Evolutionary conservation across 2,888 invertebrate genomes (phyloP), one percentile per base, ranked within the genome.

Genomic region (Quadroppia sp.): DNA sequence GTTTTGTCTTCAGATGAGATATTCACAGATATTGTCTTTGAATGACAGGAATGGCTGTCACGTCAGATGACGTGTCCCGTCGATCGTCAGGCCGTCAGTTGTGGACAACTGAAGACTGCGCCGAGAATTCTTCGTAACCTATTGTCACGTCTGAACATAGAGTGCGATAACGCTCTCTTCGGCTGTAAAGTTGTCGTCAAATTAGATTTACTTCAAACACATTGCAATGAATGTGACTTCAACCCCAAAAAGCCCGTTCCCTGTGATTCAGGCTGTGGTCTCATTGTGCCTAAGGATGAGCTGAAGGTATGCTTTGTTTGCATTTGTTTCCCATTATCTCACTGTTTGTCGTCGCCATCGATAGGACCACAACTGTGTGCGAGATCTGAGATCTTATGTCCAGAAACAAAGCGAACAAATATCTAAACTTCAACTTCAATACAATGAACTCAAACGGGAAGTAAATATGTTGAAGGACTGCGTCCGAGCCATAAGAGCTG

Each of bases 221-320:
- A 97, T 84, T 84, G 94, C 79, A 89, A 89, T 81, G 95, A 95
- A 83, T 97, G 97, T 85, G 90, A 90, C 83, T 90, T 88, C 82
- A 97, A 97, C 84, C 96, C 96, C 0, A 95, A 95, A 83, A 87
- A 94, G 80, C 94, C 94, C 20, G 88, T 94, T 80, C 90, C 91
- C 50, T 97, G 96, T 83, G 94, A 94, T 80, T 89, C 90, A 78
- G 96, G 96, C 25, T 97, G 96, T 81, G 95, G 94, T 28, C 87
- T 95, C 69, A 89, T 94, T 73, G 91, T 96, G 80, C 95, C 96
- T 13, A 96, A 95, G 84, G 95, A 96, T 84, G 94, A 95, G 83
- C 83, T 95, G 0, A 90, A 91, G 82, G 86, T 85, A 76, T 77
- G 77, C n/a, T 30, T 69, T 25, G 32, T 69, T 2, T 13, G 20